Evolutionary conservation across 2,797 vertebrate genomes (phyloP).

Genomic region (Loriculus beryllinus): DNA sequence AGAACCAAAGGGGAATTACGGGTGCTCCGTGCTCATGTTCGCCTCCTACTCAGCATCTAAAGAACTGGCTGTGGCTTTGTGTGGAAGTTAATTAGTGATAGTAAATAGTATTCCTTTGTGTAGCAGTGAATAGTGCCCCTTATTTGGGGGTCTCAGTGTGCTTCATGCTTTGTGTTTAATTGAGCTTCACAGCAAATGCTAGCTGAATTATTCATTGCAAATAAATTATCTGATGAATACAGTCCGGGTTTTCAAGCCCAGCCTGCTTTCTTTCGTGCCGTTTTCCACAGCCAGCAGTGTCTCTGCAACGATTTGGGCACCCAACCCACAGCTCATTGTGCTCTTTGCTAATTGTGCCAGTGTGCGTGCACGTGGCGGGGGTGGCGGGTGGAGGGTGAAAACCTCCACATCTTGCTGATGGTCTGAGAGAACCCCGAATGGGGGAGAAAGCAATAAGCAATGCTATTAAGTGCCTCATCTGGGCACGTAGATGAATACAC

Average conservation of each 20-base stretch:
- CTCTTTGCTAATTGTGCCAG: neutral
- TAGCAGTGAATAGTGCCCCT: slow-evolving; percentile 27
- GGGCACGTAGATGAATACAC: neutral
- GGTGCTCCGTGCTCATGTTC: neutral
- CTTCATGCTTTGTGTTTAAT: slow-evolving; percentile 32
- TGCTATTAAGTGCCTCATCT: neutral
- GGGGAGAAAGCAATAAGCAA: neutral
- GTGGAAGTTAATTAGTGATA: slow-evolving; percentile 39
- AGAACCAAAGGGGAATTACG: neutral
- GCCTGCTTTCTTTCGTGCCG: neutral
- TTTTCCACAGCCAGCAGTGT: neutral
- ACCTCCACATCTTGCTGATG: neutral
- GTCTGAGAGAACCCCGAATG: neutral
- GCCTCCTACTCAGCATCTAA: neutral
- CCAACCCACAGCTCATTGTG: accelerated
- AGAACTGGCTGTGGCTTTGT: slow-evolving; percentile 22
- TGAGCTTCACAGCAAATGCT: neutral
- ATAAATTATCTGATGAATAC: slow-evolving; percentile 33
- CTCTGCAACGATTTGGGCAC: neutral
- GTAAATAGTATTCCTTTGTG: slow-evolving; percentile 60
- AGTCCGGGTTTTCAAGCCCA: neutral
- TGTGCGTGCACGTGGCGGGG: accelerated
- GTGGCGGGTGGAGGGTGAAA: accelerated
- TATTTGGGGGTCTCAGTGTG: neutral
- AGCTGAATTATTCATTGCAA: slow-evolving; percentile 61